Evolutionary conservation across 2,888 invertebrate species (phyloP).

Genomic region (Aradus depressus): DNA sequence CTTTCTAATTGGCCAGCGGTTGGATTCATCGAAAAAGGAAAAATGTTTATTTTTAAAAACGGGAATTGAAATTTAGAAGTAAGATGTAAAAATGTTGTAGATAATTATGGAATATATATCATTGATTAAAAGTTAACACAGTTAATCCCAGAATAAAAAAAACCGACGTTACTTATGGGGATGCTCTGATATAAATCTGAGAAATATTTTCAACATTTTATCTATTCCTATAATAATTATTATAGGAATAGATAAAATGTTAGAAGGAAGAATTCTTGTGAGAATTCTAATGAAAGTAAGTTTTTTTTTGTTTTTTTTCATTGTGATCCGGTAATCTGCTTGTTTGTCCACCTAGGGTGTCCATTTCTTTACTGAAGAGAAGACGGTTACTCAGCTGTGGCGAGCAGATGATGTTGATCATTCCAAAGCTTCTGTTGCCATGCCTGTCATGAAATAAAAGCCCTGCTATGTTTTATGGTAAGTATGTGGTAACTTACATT

Average conservation of each 20-base stretch:
- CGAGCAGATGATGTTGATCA: conserved; percentile 70
- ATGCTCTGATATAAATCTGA: too few species aligned
- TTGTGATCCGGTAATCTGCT: background rate
- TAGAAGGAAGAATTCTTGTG: background rate
- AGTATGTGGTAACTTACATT: too few species aligned
- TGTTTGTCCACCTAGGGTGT: conserved; percentile 55
- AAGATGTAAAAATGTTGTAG: too few species aligned
- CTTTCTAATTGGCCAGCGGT: too few species aligned
- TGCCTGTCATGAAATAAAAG: conserved; percentile 67
- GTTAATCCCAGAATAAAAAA: too few species aligned
- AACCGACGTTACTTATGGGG: too few species aligned
- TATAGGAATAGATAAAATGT: background rate
- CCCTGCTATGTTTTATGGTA: background rate
- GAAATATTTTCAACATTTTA: background rate
- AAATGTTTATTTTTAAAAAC: too few species aligned
- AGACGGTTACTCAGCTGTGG: conserved; percentile 96
- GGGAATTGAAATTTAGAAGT: too few species aligned
- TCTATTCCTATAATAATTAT: background rate
- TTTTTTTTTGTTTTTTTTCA: conserved; percentile 27
- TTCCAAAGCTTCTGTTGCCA: conserved; percentile 65
- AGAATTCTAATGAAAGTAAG: background rate
- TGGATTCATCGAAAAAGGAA: too few species aligned
- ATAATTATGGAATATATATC: too few species aligned
- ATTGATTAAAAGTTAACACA: too few species aligned
- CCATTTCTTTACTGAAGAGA: conserved; percentile 94